Evolutionary conservation across 1,140 invertebrate genomes (phyloP), one percentile per base, ranked within the genome.

Genomic region (Leptopilina boulardi): DNA sequence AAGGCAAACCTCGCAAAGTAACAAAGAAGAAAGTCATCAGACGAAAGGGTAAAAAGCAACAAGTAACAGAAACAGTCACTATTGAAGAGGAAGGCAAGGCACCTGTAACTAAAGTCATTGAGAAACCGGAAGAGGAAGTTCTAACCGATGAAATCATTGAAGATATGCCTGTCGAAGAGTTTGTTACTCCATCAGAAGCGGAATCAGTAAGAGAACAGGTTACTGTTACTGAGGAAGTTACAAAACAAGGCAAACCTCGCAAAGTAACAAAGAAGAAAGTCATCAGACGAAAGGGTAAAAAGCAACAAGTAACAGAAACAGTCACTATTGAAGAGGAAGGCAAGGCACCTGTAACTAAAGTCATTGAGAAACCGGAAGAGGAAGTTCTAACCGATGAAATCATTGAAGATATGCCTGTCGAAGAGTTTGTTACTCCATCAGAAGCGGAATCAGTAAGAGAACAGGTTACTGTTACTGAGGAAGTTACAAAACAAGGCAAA

Each of bases 11-110:
- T 0, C 90, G 87, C 80, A 89, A 88, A 72, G 51, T 56, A 0
- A 82, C 78, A 0, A 83, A 73, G 13, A 75, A 78, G 73, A 79
- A 23, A 15, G 42, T 79, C 10, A 80, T 76, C 19, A 83, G 79
- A 73, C 86, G 88, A 41, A 88, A 85, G 76, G 91, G 89, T 51
- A 83, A 84, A 10, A 91, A 89, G 76, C 80, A 91, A 77, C 87
- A 91, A 84, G 86, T 89, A 4, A 91, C 88, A 10, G 90, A 92
- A 86, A 90, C 91, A 73, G 88, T 90, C n/a, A 91, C 91, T 21
- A 82, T 91, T 66, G 88, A 92, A 85, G 70, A 82, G 26, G 34
- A 42, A 4, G 51, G 26, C 34, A 34, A 30, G 4, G 76, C 73
- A 11, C 88, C 90, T 13, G 71, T 87, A 19, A 91, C 87, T 4